A percentile compares a stretch with the other conserved stretches of the same genome.
phyloP scores from a whole-genome alignment of 2,797 vertebrate species.

The Cossypha caffra region DNA sequence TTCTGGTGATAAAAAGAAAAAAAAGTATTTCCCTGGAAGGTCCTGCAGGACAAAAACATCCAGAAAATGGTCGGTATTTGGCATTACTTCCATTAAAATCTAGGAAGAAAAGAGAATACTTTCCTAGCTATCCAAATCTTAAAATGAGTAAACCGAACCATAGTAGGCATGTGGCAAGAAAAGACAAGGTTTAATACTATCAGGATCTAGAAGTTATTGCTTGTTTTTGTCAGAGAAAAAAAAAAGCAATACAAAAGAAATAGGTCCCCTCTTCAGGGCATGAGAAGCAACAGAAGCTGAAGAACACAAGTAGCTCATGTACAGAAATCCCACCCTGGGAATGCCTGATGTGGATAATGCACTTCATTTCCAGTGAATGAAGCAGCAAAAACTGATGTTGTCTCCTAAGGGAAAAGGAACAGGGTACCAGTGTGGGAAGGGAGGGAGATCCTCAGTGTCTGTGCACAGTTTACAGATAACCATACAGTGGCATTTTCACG shows the following conservation, averaged over 20 bases:
- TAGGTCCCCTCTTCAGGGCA: background rate
- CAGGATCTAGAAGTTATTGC: background rate
- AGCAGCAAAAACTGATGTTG: background rate
- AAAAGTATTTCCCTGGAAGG: background rate
- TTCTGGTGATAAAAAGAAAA: background rate
- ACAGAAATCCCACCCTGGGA: background rate
- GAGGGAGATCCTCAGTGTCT: background rate
- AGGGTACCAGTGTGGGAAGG: rapidly evolving
- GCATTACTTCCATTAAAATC: background rate
- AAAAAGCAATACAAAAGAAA: background rate
- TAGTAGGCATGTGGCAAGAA: background rate
- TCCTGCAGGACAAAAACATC: background rate
- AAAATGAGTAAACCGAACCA: background rate
- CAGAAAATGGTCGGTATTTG: background rate
- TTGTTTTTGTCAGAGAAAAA: background rate
- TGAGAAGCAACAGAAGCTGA: background rate
- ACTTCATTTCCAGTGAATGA: background rate
- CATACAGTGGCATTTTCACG: background rate
- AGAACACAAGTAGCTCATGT: background rate
- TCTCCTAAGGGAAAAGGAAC: background rate
- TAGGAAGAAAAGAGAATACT: background rate
- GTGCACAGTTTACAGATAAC: background rate
- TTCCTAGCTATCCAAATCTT: background rate
- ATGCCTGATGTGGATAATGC: background rate
- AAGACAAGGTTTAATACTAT: background rate